Evolutionary conservation across 92 coral and sea anemone genomes (phyloP).

Genomic region (Bergia puertoricense): DNA sequence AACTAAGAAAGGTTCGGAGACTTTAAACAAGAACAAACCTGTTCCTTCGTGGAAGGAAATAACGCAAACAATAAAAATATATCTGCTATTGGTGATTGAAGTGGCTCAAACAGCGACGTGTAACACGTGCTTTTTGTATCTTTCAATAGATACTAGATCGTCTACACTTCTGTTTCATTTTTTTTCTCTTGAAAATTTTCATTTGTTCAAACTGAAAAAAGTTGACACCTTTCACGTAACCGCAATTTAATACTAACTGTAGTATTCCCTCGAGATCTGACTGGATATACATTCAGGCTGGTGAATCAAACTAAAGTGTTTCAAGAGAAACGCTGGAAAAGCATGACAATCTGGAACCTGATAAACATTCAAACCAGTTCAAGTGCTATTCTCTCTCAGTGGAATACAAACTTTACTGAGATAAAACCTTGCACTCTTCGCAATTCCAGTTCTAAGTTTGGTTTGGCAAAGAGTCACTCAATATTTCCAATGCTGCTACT

Average conservation of each 20-base stretch:
- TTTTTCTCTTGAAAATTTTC: not conserved
- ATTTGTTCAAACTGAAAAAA: not conserved
- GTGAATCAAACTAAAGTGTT: not conserved
- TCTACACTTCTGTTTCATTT: not conserved
- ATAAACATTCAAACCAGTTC: not conserved
- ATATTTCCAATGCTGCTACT: not conserved
- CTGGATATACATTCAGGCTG: not conserved
- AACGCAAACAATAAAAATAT: not conserved
- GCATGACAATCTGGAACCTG: not conserved
- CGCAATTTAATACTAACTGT: not conserved
- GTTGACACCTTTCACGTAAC: not conserved
- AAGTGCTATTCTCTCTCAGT: not conserved
- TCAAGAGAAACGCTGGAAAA: not conserved
- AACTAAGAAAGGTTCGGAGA: not conserved
- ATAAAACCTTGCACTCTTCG: not conserved
- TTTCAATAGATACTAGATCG: not conserved
- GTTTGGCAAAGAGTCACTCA: not conserved
- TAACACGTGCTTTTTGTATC: slow-evolving; percentile 32
- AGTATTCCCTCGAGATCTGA: not conserved
- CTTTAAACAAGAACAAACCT: too few species aligned
- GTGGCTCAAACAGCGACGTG: not conserved
- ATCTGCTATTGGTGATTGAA: not conserved
- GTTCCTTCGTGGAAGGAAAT: not conserved
- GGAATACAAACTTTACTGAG: too few species aligned
- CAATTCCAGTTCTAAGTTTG: not conserved